Conservation (phyloP, 2,797 vertebrate genomes). For the Lacerta bilineata region DNA sequence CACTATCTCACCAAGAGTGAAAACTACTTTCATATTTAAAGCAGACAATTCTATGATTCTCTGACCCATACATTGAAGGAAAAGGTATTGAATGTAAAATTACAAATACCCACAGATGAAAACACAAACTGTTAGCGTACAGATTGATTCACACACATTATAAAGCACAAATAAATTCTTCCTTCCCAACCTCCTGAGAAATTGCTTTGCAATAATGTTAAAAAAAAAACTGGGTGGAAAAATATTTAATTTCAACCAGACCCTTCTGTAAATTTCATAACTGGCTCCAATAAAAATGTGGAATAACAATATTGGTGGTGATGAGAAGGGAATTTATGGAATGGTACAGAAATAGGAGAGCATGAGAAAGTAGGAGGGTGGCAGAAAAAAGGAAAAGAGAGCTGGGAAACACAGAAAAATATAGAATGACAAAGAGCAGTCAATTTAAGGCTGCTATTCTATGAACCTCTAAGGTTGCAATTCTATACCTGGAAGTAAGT, state of each 20-base stretch:
- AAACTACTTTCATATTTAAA: not conserved
- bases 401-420: not conserved
- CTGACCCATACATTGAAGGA: not conserved
- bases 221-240: not conserved
- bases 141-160: not conserved
- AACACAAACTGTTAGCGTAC: not conserved
- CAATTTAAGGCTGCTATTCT: too few relatives aligned
- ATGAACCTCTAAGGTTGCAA: too few relatives aligned
- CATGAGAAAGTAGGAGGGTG: not conserved
- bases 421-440: not conserved
- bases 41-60: not conserved
- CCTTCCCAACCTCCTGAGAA: not conserved
- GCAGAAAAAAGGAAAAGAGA: not conserved
- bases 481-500: too few relatives aligned
- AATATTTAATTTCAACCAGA: constrained; percentile 6
- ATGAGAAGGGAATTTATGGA: not conserved
- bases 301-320: not conserved
- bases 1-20: not conserved
- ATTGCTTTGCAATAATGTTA: not conserved
- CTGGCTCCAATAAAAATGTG: not conserved
- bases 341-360: not conserved
- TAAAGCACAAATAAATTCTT: not conserved
- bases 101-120: not conserved
- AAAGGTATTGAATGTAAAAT: not conserved
- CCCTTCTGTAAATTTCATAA: not conserved